phyloP scores from a whole-genome alignment of 1,140 invertebrate species.

The Musca domestica region DNA sequence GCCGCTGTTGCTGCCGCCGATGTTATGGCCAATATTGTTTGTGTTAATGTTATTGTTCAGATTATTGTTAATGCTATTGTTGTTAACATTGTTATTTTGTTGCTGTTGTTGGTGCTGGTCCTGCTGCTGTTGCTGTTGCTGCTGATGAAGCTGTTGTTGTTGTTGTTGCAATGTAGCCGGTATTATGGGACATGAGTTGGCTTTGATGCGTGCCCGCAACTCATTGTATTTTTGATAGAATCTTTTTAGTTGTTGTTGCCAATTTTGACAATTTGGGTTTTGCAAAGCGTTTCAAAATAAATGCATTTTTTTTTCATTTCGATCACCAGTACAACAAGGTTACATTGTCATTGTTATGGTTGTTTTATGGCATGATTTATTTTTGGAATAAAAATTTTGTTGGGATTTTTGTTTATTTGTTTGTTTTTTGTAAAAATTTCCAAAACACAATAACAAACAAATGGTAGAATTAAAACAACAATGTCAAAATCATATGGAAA shows the following conservation, averaged over 20 bases:
- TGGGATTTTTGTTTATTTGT: no score
- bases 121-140: conserved; percentile 37
- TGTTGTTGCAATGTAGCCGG: conserved; percentile 48
- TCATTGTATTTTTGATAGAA: conserved; percentile 85
- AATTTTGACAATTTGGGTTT: conserved; percentile 27
- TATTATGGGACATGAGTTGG: conserved; percentile 72
- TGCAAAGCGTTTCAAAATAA: background rate
- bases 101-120: conserved; percentile 44
- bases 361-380: background rate
- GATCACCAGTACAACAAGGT: background rate
- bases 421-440: no score
- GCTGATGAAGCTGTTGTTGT: conserved; percentile 20
- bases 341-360: no score
- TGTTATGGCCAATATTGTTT: conserved; percentile 39
- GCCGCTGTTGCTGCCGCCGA: conserved; percentile 34
- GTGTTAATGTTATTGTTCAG: conserved; percentile 27
- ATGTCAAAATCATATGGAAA: no score
- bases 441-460: no score
- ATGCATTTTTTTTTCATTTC: background rate
- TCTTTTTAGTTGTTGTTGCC: conserved; percentile 57
- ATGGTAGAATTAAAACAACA: no score
- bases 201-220: conserved; percentile 82
- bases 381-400: no score
- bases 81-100: conserved; percentile 20
- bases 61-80: conserved; percentile 31